Evolutionary conservation across 2,888 invertebrate genomes (phyloP), one percentile per base, ranked within the genome.

Genomic region (Maniola hyperantus): DNA sequence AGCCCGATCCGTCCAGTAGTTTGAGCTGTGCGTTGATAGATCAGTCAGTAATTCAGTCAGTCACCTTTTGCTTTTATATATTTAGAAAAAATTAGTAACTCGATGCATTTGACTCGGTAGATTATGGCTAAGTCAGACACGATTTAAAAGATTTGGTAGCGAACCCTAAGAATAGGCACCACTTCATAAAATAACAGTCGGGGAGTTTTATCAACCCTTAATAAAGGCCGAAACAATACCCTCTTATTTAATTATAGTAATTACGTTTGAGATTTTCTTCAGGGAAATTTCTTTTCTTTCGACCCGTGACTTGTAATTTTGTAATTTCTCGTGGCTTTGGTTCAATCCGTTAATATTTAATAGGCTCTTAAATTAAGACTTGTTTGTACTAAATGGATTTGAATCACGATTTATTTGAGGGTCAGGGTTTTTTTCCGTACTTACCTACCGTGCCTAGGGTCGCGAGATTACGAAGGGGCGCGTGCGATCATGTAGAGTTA

Each of bases 141-240:
- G n/a, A n/a, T n/a, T 26, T 4, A 26, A 13, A 8, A 7, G 15
- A 7, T 48, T 2, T 48, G 15, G 46, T 15, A 18, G 5, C 11
- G n/a, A 55, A 34, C 18, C 55, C 55, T 36, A 39, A 36, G 36
- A 36, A 6, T 13, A n/a, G 34, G 34, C 8, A 8, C 15, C 2
- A 15, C 36, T 55, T 55, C 36, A 55, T 55, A 15, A 55, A 55
- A 55, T 55, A 55, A 55, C 55, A 55, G 8, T 15, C 15, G 36
- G 36, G 18, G 36, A 55, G 55, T 55, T 55, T 55, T 36, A 36
- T 55, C 36, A 58, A 33, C 58, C 58, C 58, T 58, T 44, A 58
- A 58, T 58, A 58, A 48, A 18, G 26, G 50, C 20, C 50, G 59
- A 59, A 59, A 59, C 59, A 59, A 34, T 59, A 59, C 34, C 46